phyloP scores from a whole-genome alignment of 2,797 vertebrate species.

The Enteromius unitaeniatus region DNA sequence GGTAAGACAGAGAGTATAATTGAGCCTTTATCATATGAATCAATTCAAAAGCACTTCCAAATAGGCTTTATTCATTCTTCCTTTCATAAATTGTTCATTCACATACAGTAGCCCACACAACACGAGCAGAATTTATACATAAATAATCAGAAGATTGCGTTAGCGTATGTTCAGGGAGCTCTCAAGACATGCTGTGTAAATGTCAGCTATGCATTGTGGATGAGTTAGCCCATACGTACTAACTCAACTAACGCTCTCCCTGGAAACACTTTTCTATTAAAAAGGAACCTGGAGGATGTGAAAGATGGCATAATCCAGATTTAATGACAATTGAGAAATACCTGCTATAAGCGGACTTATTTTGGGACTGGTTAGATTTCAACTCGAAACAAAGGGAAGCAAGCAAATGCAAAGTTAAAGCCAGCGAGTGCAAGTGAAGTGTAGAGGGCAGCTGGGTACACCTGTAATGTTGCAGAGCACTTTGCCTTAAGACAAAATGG shows the following conservation, averaged over 20 bases:
- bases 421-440: neutral
- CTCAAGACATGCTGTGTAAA: constrained; percentile 53
- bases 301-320: constrained; percentile 21
- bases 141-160: constrained; percentile 33
- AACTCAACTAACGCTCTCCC: constrained; percentile 35
- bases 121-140: constrained; percentile 41
- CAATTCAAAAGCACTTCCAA: constrained; percentile 44
- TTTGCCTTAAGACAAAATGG: constrained; percentile 16
- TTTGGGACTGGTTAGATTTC: neutral
- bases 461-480: constrained; percentile 23
- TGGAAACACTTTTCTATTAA: constrained; percentile 32
- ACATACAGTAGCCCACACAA: constrained; percentile 8
- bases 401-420: neutral
- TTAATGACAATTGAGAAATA: constrained; percentile 39
- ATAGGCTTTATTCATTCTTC: constrained; percentile 21
- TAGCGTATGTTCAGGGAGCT: constrained; percentile 43
- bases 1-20: constrained; percentile 22
- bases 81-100: constrained; percentile 19
- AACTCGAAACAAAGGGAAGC: neutral
- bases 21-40: constrained; percentile 38
- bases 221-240: constrained; percentile 46
- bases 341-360: neutral
- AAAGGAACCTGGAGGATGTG: neutral
- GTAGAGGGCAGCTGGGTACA: constrained; percentile 29
- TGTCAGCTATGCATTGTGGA: constrained; percentile 55